Evolutionary conservation across 2,113 vertebrate species (phyloP).

Genomic region (Tachysurus fulvidraco): DNA sequence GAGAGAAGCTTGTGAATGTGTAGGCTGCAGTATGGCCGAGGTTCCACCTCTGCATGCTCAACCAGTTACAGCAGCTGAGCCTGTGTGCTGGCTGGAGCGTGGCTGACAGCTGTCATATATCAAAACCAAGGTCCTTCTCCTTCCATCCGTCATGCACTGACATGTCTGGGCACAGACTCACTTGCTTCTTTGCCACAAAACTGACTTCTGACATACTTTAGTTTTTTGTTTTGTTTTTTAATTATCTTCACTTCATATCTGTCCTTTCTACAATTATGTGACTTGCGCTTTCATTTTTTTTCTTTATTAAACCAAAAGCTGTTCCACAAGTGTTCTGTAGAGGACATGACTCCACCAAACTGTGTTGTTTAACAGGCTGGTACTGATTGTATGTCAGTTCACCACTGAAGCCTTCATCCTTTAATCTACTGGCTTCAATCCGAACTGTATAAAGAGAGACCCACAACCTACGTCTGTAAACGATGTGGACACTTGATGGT

Average conservation of each 20-base stretch:
- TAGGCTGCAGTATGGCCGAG: neutral
- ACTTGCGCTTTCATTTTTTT: constrained; percentile 30
- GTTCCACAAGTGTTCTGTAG: neutral
- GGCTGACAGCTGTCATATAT: constrained; percentile 35
- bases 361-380: neutral
- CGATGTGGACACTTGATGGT: neutral
- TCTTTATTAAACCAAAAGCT: neutral
- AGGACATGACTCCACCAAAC: constrained; percentile 3
- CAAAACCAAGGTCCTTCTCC: constrained; percentile 22
- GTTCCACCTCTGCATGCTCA: constrained; percentile 25
- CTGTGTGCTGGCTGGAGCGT: constrained; percentile 8
- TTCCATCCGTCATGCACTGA: constrained; percentile 32
- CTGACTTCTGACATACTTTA: neutral
- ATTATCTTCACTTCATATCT: neutral
- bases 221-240: neutral
- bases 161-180: neutral
- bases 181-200: neutral
- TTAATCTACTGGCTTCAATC: neutral
- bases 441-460: neutral
- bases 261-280: constrained; percentile 34
- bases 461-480: constrained; percentile 2
- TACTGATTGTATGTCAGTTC: neutral
- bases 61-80: neutral
- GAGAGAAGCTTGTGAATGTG: neutral
- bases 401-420: constrained; percentile 16